Evolutionary conservation across 2,113 vertebrate genomes (phyloP).

Genomic region (Microcebus tavaratra): DNA sequence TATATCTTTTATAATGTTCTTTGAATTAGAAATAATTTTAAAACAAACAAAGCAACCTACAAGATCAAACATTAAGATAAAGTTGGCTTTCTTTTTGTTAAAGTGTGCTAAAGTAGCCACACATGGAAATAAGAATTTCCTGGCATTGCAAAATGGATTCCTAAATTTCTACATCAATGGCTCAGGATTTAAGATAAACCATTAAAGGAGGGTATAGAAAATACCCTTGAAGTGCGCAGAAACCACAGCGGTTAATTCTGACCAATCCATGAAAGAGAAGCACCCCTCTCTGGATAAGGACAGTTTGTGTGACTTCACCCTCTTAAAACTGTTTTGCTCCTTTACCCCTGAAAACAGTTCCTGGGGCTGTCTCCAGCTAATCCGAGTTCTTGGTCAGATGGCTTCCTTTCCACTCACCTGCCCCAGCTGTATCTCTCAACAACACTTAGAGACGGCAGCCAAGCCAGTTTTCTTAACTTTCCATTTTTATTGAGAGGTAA

Average conservation of each 20-base stretch:
- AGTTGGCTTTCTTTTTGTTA: neutral
- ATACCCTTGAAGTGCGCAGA: neutral
- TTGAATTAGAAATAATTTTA: neutral
- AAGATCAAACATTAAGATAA: neutral
- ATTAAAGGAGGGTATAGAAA: neutral
- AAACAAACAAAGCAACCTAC: neutral
- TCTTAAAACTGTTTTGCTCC: neutral
- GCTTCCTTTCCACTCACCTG: constrained; percentile 55
- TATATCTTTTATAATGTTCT: neutral
- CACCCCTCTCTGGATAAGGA: neutral
- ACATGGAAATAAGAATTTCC: neutral
- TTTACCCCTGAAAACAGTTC: neutral
- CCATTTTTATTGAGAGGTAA: constrained; percentile 67
- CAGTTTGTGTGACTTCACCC: neutral
- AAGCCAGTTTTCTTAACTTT: constrained; percentile 57
- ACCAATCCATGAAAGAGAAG: neutral
- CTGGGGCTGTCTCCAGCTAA: neutral
- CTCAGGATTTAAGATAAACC: neutral
- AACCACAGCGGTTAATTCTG: neutral
- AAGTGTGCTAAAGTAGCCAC: neutral
- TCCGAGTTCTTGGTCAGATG: neutral
- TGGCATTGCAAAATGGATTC: neutral
- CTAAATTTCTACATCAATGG: neutral
- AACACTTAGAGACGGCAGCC: constrained; percentile 35
- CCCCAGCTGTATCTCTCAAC: constrained; percentile 68